phyloP scores from a whole-genome alignment of 2,888 invertebrate species.

The Ormia ochracea region DNA sequence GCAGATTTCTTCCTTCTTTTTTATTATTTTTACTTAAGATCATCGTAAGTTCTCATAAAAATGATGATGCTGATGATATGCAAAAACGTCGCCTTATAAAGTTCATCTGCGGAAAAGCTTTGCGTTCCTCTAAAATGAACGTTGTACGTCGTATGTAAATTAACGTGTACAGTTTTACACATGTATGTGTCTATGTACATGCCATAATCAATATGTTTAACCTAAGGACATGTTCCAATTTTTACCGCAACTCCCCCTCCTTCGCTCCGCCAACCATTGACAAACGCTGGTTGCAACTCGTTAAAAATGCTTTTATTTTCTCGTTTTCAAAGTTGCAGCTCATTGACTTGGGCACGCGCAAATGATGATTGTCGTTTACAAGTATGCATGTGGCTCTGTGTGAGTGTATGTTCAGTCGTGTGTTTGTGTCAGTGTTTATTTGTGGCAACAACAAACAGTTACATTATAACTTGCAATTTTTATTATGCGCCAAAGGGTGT shows the following conservation, averaged over 20 bases:
- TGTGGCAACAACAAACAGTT: conserved; percentile 19
- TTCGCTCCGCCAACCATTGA: no score
- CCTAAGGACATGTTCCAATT: conserved; percentile 40
- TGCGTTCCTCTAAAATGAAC: neutral
- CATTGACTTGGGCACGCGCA: conserved; percentile 59
- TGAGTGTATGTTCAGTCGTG: neutral
- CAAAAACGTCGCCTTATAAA: neutral
- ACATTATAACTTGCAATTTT: conserved; percentile 52
- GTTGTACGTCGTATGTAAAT: no score
- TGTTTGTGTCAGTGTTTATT: conserved; percentile 10
- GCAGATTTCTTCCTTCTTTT: neutral
- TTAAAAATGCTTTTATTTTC: conserved; percentile 25
- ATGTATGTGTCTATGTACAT: neutral
- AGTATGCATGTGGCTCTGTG: neutral
- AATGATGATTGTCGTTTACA: conserved; percentile 28
- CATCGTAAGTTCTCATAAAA: conserved; percentile 50
- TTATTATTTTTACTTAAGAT: conserved; percentile 22
- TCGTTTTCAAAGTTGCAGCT: neutral
- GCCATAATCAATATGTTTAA: conserved; percentile 24
- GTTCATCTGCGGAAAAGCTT: neutral
- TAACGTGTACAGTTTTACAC: no score
- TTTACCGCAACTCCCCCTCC: conserved; percentile 17
- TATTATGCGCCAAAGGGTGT: conserved; percentile 59
- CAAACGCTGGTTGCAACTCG: neutral
- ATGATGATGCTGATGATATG: conserved; percentile 34